phyloP scores from a whole-genome alignment of 2,888 invertebrate species.

The Allacma fusca region DNA sequence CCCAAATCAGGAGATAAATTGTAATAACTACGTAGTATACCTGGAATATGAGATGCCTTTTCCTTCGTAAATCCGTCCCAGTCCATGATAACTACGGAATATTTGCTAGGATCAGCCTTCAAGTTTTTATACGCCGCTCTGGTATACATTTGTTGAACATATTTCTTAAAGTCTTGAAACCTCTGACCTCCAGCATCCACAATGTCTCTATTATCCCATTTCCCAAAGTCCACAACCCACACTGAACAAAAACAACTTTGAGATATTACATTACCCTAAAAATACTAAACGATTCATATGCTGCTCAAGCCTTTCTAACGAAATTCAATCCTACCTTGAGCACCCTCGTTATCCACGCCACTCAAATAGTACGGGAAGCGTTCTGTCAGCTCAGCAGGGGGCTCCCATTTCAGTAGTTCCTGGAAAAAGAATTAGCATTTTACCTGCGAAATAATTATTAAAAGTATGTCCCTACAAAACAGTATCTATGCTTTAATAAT shows the following conservation, averaged over 20 bases:
- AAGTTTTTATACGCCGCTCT: not conserved
- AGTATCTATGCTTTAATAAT: no score
- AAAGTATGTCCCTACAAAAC: no score
- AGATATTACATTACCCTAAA: not conserved
- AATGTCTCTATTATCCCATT: conserved; percentile 5
- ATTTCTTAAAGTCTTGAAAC: conserved; percentile 10
- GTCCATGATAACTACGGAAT: conserved; percentile 14
- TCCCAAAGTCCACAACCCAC: conserved; percentile 7
- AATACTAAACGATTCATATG: no score
- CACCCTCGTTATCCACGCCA: conserved; percentile 7
- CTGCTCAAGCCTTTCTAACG: no score
- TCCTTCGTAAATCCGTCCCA: not conserved
- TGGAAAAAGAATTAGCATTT: no score
- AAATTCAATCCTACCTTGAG: conserved; percentile 9
- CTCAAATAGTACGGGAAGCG: conserved; percentile 8
- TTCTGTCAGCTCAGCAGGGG: not conserved
- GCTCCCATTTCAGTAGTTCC: conserved; percentile 14
- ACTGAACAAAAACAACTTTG: not conserved
- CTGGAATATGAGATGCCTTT: not conserved
- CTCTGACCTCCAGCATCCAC: not conserved
- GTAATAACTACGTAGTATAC: not conserved
- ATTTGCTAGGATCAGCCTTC: conserved; percentile 7
- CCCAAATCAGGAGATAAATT: no score
- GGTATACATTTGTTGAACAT: conserved; percentile 10
- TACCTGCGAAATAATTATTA: no score